Evolutionary conservation across 2,113 vertebrate genomes (phyloP), one percentile per base, ranked within the genome.

Genomic region (Spheniscus mendiculus): DNA sequence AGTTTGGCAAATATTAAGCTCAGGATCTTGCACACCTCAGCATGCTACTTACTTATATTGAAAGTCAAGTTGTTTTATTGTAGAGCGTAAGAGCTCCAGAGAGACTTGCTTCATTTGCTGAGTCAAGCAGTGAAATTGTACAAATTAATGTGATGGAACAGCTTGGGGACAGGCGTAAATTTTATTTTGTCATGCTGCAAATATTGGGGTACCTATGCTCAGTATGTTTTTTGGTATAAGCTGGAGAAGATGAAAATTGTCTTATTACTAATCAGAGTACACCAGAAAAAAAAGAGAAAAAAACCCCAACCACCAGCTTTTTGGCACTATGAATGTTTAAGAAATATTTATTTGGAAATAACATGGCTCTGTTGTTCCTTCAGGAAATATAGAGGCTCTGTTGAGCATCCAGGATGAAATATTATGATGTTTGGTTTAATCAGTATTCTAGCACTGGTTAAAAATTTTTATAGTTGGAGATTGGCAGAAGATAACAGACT

Each of bases 211-310:
- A 42, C 18, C 5, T 23, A 14, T 71, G 8, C 17, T 45, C 6
- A n/a, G 25, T 27, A 22, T 13, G 1, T 3, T 26, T 71, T 82
- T 56, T 85, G 5, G 5, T n/a, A 22, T 42, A 45, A 76, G 0
- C 9, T 52, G 10, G 8, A 69, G 17, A 81, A 83, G 45, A 19
- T 17, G 2, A 12, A 79, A 76, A 36, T 34, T 72, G 7, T 21
- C 15, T 18, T 73, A 22, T 9, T 5, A 5, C 18, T 78, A 67
- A 66, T 18, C 14, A 20, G 19, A 30, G 20, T 45, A 62, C 17
- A 53, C 2, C 2, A 40, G 34, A 5, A 45, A 53, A 53, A 30
- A 16, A 8, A 20, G 21, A 22, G 5, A 5, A 0, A 10, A 10
- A 56, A 25, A 30, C 9, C 1, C 2, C 12, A 66, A 21, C 17